Evolutionary conservation across 1,140 invertebrate genomes (phyloP), one percentile per base, ranked within the genome.

Genomic region (Coboldia fuscipes): DNA sequence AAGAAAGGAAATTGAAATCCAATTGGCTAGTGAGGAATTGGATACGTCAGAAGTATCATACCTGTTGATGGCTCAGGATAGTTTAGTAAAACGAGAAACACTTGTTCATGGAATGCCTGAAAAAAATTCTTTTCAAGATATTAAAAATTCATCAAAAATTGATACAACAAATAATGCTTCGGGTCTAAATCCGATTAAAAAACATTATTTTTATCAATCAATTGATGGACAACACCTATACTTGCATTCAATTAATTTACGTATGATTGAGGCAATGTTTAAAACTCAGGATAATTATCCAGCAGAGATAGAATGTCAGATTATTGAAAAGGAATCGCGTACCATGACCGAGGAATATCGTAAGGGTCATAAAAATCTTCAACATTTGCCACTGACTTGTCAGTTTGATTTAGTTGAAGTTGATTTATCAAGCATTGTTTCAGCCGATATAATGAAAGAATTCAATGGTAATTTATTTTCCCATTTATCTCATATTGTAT

Each of bases 191-290:
- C n/a, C n/a, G n/a, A n/a, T n/a, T n/a, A n/a, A n/a, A n/a, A n/a
- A n/a, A n/a, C n/a, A 76, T 54, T 85, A 83, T 48, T 89, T 86
- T 51, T 89, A 88, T 59, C 83, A 89, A 72, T 80, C 78, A 36
- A 61, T 65, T 22, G 85, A 92, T 61, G 89, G 89, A 1, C 88
- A 93, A 54, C 79, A 89, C 48, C 71, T 94, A 18, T 97, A 86
- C 54, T 55, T 97, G 30, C 82, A 94, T 60, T 73, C 82, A 3
- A 54, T 97, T 40, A 96, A 97, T 58, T 72, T 83, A 3, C 75
- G 77, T 33, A 90, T 94, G 70, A 54, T 97, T 39, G 75, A 82
- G 46, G 68, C 73, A 29, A 72, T 82, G 30, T 94, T 88, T 61
- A 84, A 83, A 13, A 66, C 63, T 29, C 62, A 94, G 30, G 75